Base-by-base conservation (phyloP, 2,113 vertebrate species). In the Osmerus mordax region DNA sequence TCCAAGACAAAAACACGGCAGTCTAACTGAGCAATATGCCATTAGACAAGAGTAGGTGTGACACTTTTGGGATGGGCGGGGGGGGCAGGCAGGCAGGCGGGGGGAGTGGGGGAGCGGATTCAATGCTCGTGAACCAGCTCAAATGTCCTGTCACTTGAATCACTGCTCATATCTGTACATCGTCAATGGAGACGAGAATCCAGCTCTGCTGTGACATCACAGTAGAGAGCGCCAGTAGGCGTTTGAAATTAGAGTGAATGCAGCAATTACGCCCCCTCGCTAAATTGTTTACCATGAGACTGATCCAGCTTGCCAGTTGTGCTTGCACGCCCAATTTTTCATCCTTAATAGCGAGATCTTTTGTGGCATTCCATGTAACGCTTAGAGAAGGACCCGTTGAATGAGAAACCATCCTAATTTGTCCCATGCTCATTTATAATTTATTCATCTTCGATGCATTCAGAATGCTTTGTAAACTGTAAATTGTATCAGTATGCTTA, bases 251-350 rank as follows among this genome's bases (percentile, higher is more conserved):
- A 88, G 78, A 85, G 74, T 81, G 81, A 86, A 86, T 83, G 82
- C 80, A 70, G 80, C 87, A 84, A 91, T 86, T 91, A 86, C 67
- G 25, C 28, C 67, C 65, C 41, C 81, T 0, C 64, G 9, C 87
- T 87, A 90, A 91, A 91, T 84, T 88, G 86, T 91, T 91, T 89
- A 88, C 82, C 79, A 79, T 79, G 75, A 90, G 86, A 74, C 71
- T 82, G 81, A 87, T 88, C 85, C 80, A 59, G 80, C 84, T 73
- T 23, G 86, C 84, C 78, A 51, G 54, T 71, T 71, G 77, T 79
- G 87, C 87, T 87, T 81, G 85, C 84, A 79, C 76, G 52, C 84
- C 81, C 84, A 83, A 66, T 81, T 81, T 75, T 80, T 81, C 85
- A 83, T 84, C 83, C 72, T 75, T 75, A 80, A 81, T 67, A 76